Conservation (phyloP, 2,888 invertebrate species). For the Sphaerophoria rueppellii region DNA sequence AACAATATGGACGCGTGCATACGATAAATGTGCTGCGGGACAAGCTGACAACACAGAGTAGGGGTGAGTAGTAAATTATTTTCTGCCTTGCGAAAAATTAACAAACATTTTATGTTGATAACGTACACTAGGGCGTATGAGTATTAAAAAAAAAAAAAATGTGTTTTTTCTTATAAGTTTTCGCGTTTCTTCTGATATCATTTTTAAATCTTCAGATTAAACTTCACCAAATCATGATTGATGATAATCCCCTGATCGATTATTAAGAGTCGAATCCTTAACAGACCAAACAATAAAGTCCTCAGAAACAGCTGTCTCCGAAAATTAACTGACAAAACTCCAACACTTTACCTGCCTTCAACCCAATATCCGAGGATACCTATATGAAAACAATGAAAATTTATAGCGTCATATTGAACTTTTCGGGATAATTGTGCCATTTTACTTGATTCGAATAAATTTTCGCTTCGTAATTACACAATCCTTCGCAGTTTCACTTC, state of each 20-base stretch:
- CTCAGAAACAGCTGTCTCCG: not conserved
- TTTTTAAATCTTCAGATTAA: no score
- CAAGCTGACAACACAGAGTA: constrained; percentile 97
- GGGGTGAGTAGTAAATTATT: constrained; percentile 88
- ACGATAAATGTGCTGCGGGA: constrained; percentile 99
- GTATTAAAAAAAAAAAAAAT: no score
- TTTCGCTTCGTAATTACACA: constrained; percentile 35
- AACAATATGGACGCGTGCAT: constrained; percentile 97
- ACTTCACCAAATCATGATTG: no score
- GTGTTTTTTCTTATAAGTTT: no score
- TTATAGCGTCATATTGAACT: constrained; percentile 57
- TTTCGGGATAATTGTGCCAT: constrained; percentile 67
- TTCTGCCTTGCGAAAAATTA: not conserved
- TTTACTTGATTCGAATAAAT: constrained; percentile 42
- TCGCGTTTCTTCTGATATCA: no score
- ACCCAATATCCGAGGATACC: not conserved
- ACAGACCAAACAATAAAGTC: no score
- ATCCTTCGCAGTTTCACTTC: constrained; percentile 33
- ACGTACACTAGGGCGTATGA: not conserved
- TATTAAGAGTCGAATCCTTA: no score
- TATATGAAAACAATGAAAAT: constrained; percentile 47
- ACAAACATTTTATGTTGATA: no score
- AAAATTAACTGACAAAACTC: constrained; percentile 51
- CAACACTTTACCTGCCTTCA: not conserved
- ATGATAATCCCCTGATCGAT: no score